Percentiles rank a stretch among this genome's conserved stretches.
phyloP scores from a whole-genome alignment of 2,113 vertebrate genomes.

The Okapia johnstoni region DNA sequence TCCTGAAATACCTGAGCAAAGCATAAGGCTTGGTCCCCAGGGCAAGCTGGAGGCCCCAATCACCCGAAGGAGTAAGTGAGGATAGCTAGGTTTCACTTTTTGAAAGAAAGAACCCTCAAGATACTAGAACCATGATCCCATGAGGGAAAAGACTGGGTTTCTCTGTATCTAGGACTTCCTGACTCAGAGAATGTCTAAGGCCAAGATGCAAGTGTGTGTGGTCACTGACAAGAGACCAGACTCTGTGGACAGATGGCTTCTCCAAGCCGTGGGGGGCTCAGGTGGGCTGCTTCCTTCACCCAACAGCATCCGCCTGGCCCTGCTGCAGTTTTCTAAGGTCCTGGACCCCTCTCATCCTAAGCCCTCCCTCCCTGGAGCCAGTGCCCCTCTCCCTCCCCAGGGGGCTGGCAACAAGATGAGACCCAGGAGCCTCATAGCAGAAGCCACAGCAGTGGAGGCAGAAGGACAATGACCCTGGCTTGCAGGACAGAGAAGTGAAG shows the following conservation, averaged over 20 bases:
- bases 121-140: neutral
- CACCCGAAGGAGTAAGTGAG: neutral
- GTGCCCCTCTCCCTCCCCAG: neutral
- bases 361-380: neutral
- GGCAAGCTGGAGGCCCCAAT: neutral
- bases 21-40: neutral
- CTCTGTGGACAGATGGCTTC: rapidly evolving
- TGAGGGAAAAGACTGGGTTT: neutral
- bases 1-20: neutral
- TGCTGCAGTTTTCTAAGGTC: rapidly evolving
- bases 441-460: neutral
- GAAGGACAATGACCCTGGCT: neutral
- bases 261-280: neutral
- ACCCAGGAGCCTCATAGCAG: neutral
- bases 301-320: rapidly evolving
- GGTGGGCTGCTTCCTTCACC: neutral
- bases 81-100: neutral
- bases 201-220: neutral
- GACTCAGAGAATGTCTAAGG: neutral
- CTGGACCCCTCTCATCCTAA: rapidly evolving
- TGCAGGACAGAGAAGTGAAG: neutral
- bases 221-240: neutral
- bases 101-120: neutral
- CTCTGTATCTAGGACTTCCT: neutral
- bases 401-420: neutral